Evolutionary conservation across 2,113 vertebrate species (phyloP).

Genomic region (Ceratotherium simum): DNA sequence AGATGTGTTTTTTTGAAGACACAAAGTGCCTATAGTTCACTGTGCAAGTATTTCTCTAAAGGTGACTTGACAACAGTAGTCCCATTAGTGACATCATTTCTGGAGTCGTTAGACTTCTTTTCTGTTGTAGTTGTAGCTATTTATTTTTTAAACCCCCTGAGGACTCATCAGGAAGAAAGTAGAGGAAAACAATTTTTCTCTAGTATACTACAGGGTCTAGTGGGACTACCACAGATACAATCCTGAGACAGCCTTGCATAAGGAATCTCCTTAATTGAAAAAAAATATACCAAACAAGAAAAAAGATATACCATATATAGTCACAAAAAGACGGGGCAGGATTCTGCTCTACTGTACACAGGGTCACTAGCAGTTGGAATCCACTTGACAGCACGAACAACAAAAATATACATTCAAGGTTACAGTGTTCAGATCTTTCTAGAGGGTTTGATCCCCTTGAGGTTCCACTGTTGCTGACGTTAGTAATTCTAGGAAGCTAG

Average conservation of each 20-base stretch:
- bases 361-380: too few relatives aligned
- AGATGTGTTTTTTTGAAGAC: not conserved
- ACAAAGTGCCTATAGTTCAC: not conserved
- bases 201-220: not conserved
- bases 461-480: not conserved
- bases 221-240: not conserved
- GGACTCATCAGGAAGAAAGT: not conserved
- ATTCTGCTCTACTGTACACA: too few relatives aligned
- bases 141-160: conserved; percentile 5
- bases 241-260: not conserved
- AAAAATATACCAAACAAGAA: not conserved
- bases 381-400: too few relatives aligned
- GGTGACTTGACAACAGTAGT: not conserved
- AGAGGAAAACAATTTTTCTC: not conserved
- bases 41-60: not conserved
- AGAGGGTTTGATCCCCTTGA: not conserved
- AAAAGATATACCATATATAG: not conserved
- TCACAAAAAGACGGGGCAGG: not conserved
- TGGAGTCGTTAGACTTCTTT: conserved; percentile 47
- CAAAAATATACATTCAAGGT: not conserved
- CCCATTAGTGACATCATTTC: not conserved
- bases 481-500: conserved; percentile 16
- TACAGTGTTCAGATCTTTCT: not conserved
- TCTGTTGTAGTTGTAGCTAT: not conserved
- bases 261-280: not conserved